phyloP scores from a whole-genome alignment of 1,140 invertebrate genomes.

The Heterodera schachtii region DNA sequence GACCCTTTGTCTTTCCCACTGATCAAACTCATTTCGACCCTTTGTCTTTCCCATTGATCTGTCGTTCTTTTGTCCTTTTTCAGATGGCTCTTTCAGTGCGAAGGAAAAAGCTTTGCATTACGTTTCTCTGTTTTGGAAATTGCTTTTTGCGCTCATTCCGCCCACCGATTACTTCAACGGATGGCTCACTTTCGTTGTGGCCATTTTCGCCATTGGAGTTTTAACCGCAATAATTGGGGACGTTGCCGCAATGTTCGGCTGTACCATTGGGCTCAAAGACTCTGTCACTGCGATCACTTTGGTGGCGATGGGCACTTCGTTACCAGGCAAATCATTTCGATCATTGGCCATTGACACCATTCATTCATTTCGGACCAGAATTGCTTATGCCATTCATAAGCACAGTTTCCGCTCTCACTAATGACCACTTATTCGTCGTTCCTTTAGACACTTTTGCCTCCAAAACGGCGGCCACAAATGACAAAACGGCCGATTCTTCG shows the following conservation, averaged over 20 bases:
- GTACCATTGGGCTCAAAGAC: constrained; percentile 88
- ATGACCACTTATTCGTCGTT: background rate
- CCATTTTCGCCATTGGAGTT: constrained; percentile 88
- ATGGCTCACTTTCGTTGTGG: constrained; percentile 88
- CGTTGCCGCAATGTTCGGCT: constrained; percentile 92
- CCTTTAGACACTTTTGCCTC: constrained; percentile 86
- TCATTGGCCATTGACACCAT: no score
- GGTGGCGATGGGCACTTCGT: constrained; percentile 62
- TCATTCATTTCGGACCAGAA: no score
- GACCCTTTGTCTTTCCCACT: no score
- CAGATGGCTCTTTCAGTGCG: constrained; percentile 43
- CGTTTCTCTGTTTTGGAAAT: constrained; percentile 94
- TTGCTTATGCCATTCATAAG: no score
- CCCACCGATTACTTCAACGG: constrained; percentile 76
- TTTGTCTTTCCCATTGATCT: background rate
- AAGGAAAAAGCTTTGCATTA: constrained; percentile 86
- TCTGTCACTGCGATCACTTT: constrained; percentile 90
- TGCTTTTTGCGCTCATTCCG: constrained; percentile 93
- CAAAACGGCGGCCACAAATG: constrained; percentile 93
- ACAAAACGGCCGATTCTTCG: constrained; percentile 93
- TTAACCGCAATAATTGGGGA: constrained; percentile 94
- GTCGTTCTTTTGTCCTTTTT: constrained; percentile 1
- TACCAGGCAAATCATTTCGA: constrained; percentile 66
- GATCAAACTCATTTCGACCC: no score
- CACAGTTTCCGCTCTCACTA: background rate